phyloP scores from a whole-genome alignment of 2,113 vertebrate species.

The Cavia aperea region DNA sequence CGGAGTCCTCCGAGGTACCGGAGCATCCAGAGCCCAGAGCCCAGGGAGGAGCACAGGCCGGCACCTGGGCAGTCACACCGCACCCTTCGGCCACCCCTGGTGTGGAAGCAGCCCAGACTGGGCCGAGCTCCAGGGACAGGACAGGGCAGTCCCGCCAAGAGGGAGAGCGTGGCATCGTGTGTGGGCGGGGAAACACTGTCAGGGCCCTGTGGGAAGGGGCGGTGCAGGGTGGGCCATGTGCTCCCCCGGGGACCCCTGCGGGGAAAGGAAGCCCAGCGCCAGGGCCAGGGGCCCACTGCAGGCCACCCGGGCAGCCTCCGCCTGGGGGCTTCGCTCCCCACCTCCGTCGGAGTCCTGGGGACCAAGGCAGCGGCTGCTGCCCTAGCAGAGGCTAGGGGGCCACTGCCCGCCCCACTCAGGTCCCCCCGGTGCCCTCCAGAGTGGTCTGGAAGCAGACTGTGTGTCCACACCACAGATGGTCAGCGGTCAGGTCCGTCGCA shows the following conservation, averaged over 20 bases:
- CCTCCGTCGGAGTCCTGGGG: background rate
- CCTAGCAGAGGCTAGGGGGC: background rate
- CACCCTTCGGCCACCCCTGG: fast-evolving
- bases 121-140: no score
- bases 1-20: fast-evolving
- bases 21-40: background rate
- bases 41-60: background rate
- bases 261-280: background rate
- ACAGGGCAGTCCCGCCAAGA: fast-evolving
- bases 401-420: background rate
- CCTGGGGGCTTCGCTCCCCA: background rate
- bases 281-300: background rate
- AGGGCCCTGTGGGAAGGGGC: background rate
- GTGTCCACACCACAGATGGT: background rate
- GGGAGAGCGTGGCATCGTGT: fast-evolving
- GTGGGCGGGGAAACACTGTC: background rate
- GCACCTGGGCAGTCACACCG: background rate
- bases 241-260: background rate
- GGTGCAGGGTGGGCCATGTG: background rate
- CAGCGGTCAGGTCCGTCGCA: no score
- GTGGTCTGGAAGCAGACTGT: background rate
- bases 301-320: background rate
- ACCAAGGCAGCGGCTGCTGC: background rate
- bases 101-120: background rate
- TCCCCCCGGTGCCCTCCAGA: background rate